Evolutionary conservation across 2,113 vertebrate genomes (phyloP), one percentile per base, ranked within the genome.

Genomic region (Sylvicapra grimmia): DNA sequence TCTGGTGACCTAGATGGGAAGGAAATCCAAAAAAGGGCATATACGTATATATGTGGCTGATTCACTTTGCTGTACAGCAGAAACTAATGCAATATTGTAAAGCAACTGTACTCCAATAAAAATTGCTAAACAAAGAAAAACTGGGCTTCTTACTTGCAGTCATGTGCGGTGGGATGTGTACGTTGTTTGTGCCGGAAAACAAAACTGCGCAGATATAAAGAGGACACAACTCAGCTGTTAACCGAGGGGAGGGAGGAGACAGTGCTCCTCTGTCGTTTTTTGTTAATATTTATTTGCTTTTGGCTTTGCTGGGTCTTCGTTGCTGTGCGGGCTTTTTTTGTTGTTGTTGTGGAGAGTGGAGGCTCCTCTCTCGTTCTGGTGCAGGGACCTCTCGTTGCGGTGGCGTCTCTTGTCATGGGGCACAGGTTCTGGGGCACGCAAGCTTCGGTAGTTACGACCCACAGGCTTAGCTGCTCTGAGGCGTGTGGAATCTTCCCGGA

Each of bases 361-460:
- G 13, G 75, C 75, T 29, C 2, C 6, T 15, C 13, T 27, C 40
- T 47, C 0, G 13, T 16, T 27, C 3, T 25, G 23, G 75, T 4
- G 13, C 75, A 29, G 3, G 1, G 25, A 14, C 40, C 7, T 79
- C 40, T 79, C 40, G 2, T 8, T 13, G 40, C 3, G 0, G 40
- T 15, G 40, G 13, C 75, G 4, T 79, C 25, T 47, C 40, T 15
- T 47, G 75, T 15, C 3, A 1, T 44, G 23, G 36, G 5, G 6
- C 36, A 27, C 5, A 77, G 36, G 72, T 14, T 77, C 36, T 4
- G 25, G 36, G 72, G 21, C 36, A 25, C 1, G 1, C 23, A 4
- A 12, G 25, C 19, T 77, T 47, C 2, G 0, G 40, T 47, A 15
- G 40, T 47, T 77, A 40, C 0, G 1, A 13, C 23, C 23, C 40